These are phyloP conservation scores for Dascillus cervinus DNA, from an alignment of 2,888 invertebrate genomes.

Conservation along the genomic window DNA sequence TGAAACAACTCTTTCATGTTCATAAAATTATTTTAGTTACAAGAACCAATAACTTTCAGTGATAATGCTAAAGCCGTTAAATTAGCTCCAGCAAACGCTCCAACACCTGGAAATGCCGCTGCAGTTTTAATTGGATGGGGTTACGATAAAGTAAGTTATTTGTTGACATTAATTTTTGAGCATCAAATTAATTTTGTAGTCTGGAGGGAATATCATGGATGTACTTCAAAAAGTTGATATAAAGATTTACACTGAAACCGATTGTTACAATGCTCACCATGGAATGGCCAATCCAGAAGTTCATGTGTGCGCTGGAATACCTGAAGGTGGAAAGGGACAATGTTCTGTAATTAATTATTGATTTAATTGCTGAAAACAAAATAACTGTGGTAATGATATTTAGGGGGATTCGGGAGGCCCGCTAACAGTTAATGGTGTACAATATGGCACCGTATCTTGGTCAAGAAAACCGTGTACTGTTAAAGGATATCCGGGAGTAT, in stretches of 20 bases:
- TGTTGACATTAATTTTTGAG: too few species aligned
- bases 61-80: not conserved
- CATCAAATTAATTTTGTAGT: too few species aligned
- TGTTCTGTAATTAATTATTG: too few species aligned
- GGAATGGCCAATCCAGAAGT: constrained; percentile 25
- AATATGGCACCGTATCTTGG: constrained; percentile 44
- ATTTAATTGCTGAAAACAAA: too few species aligned
- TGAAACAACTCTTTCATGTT: not conserved
- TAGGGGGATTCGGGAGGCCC: constrained; percentile 41
- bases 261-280: constrained; percentile 31
- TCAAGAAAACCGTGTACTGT: constrained; percentile 41
- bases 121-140: constrained; percentile 39
- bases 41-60: constrained; percentile 6
- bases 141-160: constrained; percentile 9
- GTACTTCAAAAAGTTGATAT: constrained; percentile 38
- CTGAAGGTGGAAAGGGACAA: too few species aligned
- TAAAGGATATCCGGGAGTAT: constrained; percentile 42
- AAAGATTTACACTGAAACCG: constrained; percentile 35
- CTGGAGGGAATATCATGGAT: too few species aligned
- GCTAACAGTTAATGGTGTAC: constrained; percentile 32
- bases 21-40: constrained; percentile 8
- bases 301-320: constrained; percentile 44
- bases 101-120: constrained; percentile 14
- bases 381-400: constrained; percentile 7
- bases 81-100: not conserved